These are phyloP conservation scores for Apis florea DNA, from an alignment of 1,140 invertebrate species.

Conservation along the genomic window DNA sequence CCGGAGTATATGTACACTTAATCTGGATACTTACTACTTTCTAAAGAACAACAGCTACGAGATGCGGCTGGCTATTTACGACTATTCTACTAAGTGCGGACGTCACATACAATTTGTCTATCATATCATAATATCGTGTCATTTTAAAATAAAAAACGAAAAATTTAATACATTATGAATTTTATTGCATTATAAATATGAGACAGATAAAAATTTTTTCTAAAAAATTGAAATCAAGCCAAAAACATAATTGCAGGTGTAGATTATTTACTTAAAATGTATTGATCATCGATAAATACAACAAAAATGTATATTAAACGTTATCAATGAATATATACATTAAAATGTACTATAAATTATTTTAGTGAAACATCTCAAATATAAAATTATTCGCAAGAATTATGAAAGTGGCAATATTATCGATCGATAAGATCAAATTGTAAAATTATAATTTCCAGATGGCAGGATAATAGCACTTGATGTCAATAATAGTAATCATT, in stretches of 20 bases:
- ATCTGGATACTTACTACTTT: no score
- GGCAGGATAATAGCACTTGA: conserved; percentile 39
- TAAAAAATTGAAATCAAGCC: conserved; percentile 14
- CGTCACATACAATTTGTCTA: conserved; percentile 7
- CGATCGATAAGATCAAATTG: conserved; percentile 26
- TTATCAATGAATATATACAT: neutral
- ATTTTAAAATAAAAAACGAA: neutral
- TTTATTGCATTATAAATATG: neutral
- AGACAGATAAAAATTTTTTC: neutral
- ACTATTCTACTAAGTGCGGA: conserved; percentile 1
- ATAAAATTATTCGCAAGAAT: neutral
- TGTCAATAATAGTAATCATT: neutral
- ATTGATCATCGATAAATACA: neutral
- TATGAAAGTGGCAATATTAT: conserved; percentile 7
- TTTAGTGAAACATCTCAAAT: neutral
- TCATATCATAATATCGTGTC: neutral
- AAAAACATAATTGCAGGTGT: neutral
- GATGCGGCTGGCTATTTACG: neutral
- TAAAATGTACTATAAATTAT: neutral
- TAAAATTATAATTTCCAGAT: conserved; percentile 21
- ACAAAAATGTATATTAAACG: neutral
- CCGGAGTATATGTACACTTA: no score
- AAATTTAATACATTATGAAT: neutral
- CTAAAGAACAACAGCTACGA: neutral
- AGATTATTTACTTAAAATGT: neutral